Evolutionary conservation across 1,140 invertebrate species (phyloP), one percentile per base, ranked within the genome.

Genomic region (Akabosia matsudoensis): DNA sequence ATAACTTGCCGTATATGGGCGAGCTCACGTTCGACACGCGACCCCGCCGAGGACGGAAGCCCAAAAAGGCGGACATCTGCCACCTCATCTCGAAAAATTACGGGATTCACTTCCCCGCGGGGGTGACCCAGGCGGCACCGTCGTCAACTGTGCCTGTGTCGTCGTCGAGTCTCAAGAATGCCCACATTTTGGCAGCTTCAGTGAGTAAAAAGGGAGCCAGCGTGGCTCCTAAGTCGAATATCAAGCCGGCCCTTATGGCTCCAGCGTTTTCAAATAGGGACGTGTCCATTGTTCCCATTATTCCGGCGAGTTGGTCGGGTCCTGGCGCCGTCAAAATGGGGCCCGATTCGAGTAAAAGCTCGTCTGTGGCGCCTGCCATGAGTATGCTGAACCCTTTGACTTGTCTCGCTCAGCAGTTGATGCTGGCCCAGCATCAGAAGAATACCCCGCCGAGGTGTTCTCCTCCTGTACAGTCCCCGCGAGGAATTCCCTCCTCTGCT

Each of bases 1-100:
- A 81, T 26, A 80, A 94, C 82, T 85, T 94, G 1, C 93, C 93
- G 0, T 95, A 94, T 83, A 94, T 95, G 92, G 93, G 93, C 0
- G 93, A 95, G 82, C 93, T 95, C 86, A 94, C 92, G 0, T 83
- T 95, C 74, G 92, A 94, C 83, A 92, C 91, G 14, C 91, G 93
- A 81, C 93, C 93, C 0, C 84, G 93, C 33, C 87, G 93, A 77
- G 93, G 93, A 0, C 85, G 93, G 14, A 95, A 95, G 80, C 93
- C 93, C 0, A 95, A 95, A 81, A 95, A 94, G 82, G 92, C 92
- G 0, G 93, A 95, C 82, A 94, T 95, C 77, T 95, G 93, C 79
- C 93, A 94, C 82, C 85, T 95, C n/a, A 94, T 95, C 79, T 94
- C 94, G 82, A 94, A 94, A 80, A 94, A 94, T 83, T 94, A 94